Base-by-base conservation (phyloP, 2,113 vertebrate species). In the Cromileptes altivelis region DNA sequence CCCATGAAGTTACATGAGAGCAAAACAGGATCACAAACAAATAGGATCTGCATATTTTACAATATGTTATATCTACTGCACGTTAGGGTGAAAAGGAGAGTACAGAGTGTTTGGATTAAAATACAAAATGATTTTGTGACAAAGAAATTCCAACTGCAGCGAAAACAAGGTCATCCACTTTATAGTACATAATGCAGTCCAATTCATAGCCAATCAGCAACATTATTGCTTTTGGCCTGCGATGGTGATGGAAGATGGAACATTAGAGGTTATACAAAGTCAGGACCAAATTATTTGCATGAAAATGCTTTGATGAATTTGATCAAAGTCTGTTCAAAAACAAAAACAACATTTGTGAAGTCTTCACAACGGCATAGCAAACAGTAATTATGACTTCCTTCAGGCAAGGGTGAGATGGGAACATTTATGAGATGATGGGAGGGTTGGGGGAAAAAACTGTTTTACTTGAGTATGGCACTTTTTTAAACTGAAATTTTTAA, bases 311-410 rank as follows among this genome's bases (percentile, higher is more conserved):
- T 67, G 21, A 56, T 52, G 13, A 14, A 17, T 78, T 69, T 76
- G 18, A 82, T 82, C 25, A 65, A 75, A 80, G 27, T 49, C 19
- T 11, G 4, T 57, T 57, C 14, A 57, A 72, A 62, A 56, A 75
- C 18, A 52, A 78, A 81, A 78, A 42, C 6, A 45, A 42, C 4
- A 53, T 53, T 56, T 55, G 23, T 13, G 11, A 45, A 70, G 50
- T 21, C 11, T 27, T 70, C 25, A 68, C 15, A 57, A 25, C 17
- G 18, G n/a, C 11, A 65, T 47, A 85, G 18, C 17, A 68, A 58
- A 27, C 18, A 82, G 67, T 37, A 57, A 58, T 67, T 53, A 45
- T 56, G 27, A 45, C 4, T 58, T 81, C 55, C 42, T 69, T 64
- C 56, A 58, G 37, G n/a, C 53, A 77, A 1, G 4, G 68, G 17